Evolutionary conservation across 2,113 vertebrate species (phyloP).

Genomic region (Cariama cristata): DNA sequence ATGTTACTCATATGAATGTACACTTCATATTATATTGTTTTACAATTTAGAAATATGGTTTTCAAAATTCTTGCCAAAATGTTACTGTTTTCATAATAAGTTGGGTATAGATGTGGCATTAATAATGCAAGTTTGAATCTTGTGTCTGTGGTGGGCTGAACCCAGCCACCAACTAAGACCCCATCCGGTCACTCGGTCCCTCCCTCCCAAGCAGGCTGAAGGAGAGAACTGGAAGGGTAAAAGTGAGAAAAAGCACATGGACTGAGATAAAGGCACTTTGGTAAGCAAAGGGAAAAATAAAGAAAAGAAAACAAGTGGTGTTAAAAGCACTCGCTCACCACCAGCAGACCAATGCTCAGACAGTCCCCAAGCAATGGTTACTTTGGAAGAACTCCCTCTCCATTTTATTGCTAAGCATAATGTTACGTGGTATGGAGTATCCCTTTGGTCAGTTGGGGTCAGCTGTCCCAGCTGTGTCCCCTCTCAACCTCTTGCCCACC

Average conservation of each 20-base stretch:
- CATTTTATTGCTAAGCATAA: neutral
- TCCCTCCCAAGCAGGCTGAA: neutral
- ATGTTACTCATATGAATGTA: neutral
- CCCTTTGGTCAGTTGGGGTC: neutral
- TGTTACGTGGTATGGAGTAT: fast-evolving
- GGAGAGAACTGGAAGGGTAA: neutral
- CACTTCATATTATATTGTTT: neutral
- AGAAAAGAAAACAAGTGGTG: neutral
- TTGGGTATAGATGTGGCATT: neutral
- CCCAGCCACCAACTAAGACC: neutral
- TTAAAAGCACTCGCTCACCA: neutral
- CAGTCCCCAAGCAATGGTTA: neutral
- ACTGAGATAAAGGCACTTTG: neutral
- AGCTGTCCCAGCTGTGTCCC: neutral
- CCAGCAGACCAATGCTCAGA: neutral
- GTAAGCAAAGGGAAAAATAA: neutral
- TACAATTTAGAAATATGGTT: neutral
- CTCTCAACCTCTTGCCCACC: neutral
- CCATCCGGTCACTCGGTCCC: neutral
- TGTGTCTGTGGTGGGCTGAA: neutral
- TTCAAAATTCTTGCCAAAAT: neutral
- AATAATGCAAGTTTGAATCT: neutral
- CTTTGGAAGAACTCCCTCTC: neutral
- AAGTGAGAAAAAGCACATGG: neutral
- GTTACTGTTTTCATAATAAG: neutral